Base-by-base conservation (phyloP, 2,888 invertebrate species). In the Muscina levida region DNA sequence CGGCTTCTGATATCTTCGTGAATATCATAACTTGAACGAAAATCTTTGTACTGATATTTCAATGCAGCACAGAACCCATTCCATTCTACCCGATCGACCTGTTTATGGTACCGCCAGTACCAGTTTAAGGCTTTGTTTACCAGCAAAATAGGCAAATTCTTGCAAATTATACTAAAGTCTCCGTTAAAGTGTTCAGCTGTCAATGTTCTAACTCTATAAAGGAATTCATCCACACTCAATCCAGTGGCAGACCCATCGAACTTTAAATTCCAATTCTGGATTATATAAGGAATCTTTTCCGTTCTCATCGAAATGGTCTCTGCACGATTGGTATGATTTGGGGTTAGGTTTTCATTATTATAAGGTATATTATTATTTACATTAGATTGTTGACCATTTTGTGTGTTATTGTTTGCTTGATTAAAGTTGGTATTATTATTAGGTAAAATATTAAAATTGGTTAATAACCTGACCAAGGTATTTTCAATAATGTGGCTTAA, bases 1-100 rank as follows among this genome's bases (percentile, higher is more conserved):
- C 76, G 51, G 31, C 66, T 73, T 24, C 80, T 56, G 4, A 79
- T 72, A 10, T 62, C 68, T 71, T 79, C 72, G 1, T 24, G 19
- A 19, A 79, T 53, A 19, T 79, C 79, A 56, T 46, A 72, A 17
- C 51, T 37, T 0, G 65, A 66, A n/a, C 73, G 59, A 15, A 62
- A 51, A 39, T 73, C 78, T 10, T 72, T 67, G 37, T 72, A 70
- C 51, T 79, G 65, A 10, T 67, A 67, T 3, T 56, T 42, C 2
- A 75, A 19, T 1, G 79, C 71, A 1, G 44, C 26, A 51, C 66
- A 74, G 22, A 72, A 68, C 15, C 46, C 48, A 10, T 72, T 31
- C 70, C 76, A 79, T 71, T 74, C 66, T 13, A 66, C 17, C 2
- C 26, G 8, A 8, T 59, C 39, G 0, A 67, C 71, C 13, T 68